Conservation (phyloP, 1,140 invertebrate genomes). For the Scaptodrosophila lebanonensis region DNA sequence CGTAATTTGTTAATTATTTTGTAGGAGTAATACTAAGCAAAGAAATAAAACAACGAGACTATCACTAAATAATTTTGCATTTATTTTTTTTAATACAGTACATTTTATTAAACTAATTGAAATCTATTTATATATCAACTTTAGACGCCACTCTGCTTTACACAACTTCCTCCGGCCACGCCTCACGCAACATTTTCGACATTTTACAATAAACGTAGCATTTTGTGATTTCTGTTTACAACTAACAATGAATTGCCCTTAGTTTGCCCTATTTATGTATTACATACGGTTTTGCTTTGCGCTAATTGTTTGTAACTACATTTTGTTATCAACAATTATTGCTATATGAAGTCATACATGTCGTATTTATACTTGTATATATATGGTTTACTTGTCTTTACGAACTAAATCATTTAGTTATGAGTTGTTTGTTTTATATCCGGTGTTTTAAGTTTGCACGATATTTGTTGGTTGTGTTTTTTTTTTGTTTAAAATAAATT, state of each 20-base stretch:
- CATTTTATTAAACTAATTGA: constrained; percentile 72
- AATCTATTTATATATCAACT: constrained; percentile 58
- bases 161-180: constrained; percentile 29
- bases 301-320: constrained; percentile 14
- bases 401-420: constrained; percentile 33
- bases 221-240: constrained; percentile 8
- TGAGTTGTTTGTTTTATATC: constrained; percentile 44
- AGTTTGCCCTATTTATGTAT: constrained; percentile 17
- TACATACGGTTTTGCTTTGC: constrained; percentile 1
- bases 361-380: constrained; percentile 51
- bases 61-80: constrained; percentile 73
- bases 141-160: constrained; percentile 30
- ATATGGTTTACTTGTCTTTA: constrained; percentile 39
- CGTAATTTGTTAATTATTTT: too few relatives aligned
- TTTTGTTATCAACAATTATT: constrained; percentile 71
- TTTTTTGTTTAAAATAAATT: constrained; percentile 51
- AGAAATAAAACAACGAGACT: constrained; percentile 10
- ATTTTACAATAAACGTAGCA: constrained; percentile 8
- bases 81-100: constrained; percentile 74
- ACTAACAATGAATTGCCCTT: constrained; percentile 35
- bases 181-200: constrained; percentile 1
- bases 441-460: constrained; percentile 55
- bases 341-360: constrained; percentile 59
- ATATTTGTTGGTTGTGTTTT: constrained; percentile 18
- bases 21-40: too few relatives aligned